A percentile compares a stretch with the other conserved stretches of the same genome.
Evolutionary conservation across 2,797 vertebrate species (phyloP).

Genomic region (Mus spretus): DNA sequence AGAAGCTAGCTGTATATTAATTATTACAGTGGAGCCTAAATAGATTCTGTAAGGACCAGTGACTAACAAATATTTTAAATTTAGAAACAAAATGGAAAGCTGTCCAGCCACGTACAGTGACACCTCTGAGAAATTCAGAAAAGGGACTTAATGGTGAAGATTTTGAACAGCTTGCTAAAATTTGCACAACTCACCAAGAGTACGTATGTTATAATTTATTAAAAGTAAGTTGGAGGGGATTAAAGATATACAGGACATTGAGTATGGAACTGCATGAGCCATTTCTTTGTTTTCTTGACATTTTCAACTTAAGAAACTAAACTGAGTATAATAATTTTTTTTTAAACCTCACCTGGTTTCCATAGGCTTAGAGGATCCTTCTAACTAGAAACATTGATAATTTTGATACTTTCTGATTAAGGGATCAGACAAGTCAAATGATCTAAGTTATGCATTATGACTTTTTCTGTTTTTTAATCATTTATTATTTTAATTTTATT

Average conservation of each 20-base stretch:
- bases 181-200: slow-evolving; percentile 96
- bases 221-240: slow-evolving; percentile 12
- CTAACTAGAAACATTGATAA: neutral
- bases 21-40: slow-evolving; percentile 31
- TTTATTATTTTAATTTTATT: neutral
- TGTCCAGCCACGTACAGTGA: slow-evolving; percentile 80
- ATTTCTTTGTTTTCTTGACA: slow-evolving; percentile 52
- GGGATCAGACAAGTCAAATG: neutral
- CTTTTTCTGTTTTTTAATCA: neutral
- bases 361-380: slow-evolving; percentile 18
- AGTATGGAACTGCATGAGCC: slow-evolving; percentile 9
- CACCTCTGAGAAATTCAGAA: slow-evolving; percentile 83
- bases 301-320: slow-evolving; percentile 59
- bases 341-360: neutral
- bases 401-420: slow-evolving; percentile 21
- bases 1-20: slow-evolving; percentile 36
- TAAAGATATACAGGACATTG: neutral
- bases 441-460: neutral
- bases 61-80: slow-evolving; percentile 82
- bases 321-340: neutral
- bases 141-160: slow-evolving; percentile 90
- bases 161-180: slow-evolving; percentile 92
- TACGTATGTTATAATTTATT: slow-evolving; percentile 87
- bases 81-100: slow-evolving; percentile 94
- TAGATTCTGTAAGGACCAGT: slow-evolving; percentile 60